Conservation (phyloP, 2,797 vertebrate genomes). For the Cossypha niveicapilla region DNA sequence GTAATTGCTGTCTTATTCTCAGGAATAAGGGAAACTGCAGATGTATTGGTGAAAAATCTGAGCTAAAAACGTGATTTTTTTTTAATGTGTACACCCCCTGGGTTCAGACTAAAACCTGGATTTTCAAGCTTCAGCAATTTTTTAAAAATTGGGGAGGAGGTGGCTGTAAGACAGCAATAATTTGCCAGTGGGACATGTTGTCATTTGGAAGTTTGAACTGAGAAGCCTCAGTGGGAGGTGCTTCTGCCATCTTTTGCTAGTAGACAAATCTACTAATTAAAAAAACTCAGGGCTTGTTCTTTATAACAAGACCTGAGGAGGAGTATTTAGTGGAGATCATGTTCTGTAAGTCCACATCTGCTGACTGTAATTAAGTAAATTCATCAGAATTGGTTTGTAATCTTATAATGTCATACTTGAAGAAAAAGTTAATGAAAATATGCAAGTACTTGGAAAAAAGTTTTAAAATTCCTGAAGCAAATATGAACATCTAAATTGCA, state of each 20-base stretch:
- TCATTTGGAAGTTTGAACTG: not conserved
- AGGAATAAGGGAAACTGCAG: not conserved
- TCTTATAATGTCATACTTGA: too few species aligned
- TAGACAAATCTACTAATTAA: not conserved
- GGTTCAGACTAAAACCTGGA: not conserved
- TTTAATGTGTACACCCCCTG: not conserved
- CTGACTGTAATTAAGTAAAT: not conserved
- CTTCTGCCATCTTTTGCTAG: not conserved
- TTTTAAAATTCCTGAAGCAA: not conserved
- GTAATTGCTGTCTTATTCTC: not conserved
- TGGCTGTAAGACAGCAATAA: not conserved
- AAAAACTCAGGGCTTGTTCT: not conserved
- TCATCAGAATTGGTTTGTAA: not conserved
- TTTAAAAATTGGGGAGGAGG: accelerated
- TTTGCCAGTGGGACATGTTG: not conserved
- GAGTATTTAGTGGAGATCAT: not conserved
- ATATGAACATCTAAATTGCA: not conserved
- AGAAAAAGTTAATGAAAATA: not conserved
- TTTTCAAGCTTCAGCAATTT: not conserved
- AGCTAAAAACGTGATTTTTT: accelerated
- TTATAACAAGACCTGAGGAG: not conserved
- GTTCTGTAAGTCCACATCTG: not conserved
- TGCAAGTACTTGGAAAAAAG: not conserved
- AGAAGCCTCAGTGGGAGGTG: not conserved
- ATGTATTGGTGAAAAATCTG: not conserved